Conservation (phyloP, 64 coral and sea anemone species). For the Actinia equina region DNA sequence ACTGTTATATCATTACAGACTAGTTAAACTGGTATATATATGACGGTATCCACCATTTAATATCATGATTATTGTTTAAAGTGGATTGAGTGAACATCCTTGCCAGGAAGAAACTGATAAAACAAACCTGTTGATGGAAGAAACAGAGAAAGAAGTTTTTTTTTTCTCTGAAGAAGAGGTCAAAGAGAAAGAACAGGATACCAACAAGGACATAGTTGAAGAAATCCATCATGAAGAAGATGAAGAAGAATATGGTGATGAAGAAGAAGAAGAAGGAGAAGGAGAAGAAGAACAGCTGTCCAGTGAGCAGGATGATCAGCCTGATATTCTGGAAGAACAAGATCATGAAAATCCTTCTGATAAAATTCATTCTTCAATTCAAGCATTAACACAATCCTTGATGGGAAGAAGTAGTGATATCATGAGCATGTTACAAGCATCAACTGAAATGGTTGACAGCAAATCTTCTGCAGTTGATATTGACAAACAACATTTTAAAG, state of each 20-base stretch:
- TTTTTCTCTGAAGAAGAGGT: neutral
- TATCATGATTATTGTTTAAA: neutral
- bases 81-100: neutral
- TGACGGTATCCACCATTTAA: no score
- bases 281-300: neutral
- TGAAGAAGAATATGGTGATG: neutral
- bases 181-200: neutral
- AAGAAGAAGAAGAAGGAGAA: slow-evolving; percentile 5
- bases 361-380: slow-evolving; percentile 58
- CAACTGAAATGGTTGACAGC: slow-evolving; percentile 27
- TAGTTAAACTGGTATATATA: no score
- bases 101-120: neutral
- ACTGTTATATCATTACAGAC: no score
- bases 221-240: neutral
- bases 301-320: neutral
- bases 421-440: slow-evolving; percentile 30
- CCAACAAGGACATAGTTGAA: neutral
- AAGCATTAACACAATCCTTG: slow-evolving; percentile 32
- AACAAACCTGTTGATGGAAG: neutral
- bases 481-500: neutral
- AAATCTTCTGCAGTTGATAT: neutral
- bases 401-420: slow-evolving; percentile 16
- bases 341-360: slow-evolving; percentile 25
- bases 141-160: neutral
- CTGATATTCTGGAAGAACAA: no score